phyloP scores from a whole-genome alignment of 2,113 vertebrate species.

The Brachyhypopomus occidentalis region DNA sequence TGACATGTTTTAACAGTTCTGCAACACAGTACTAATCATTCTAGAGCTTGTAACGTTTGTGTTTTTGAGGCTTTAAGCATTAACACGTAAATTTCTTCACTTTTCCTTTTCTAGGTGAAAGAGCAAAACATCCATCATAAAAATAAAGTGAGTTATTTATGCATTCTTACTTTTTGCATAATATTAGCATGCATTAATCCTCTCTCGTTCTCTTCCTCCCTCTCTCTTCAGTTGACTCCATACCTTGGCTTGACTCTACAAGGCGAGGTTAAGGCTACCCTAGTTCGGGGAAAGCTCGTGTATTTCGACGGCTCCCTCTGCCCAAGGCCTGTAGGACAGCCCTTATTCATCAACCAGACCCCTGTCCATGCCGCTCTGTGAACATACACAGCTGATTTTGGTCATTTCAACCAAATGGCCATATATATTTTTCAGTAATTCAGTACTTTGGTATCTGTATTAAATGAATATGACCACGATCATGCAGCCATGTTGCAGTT shows the following conservation, averaged over 20 bases:
- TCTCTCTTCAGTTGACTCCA: slow-evolving; percentile 73
- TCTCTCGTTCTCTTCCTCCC: slow-evolving; percentile 34
- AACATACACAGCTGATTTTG: slow-evolving; percentile 21
- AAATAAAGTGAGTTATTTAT: slow-evolving; percentile 73
- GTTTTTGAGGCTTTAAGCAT: background rate
- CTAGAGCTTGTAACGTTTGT: background rate
- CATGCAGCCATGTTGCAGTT: too few relatives aligned
- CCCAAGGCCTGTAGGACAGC: slow-evolving; percentile 71
- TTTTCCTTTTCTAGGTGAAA: slow-evolving; percentile 67
- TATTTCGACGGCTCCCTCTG: slow-evolving; percentile 75
- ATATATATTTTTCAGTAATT: too few relatives aligned
- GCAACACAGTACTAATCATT: background rate
- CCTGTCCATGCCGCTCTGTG: slow-evolving; percentile 29
- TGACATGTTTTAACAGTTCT: background rate
- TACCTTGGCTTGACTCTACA: slow-evolving; percentile 74
- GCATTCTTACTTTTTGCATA: background rate
- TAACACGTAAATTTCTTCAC: background rate
- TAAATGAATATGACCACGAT: too few relatives aligned
- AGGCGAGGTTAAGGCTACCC: slow-evolving; percentile 73
- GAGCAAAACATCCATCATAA: slow-evolving; percentile 73
- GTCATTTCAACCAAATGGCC: background rate
- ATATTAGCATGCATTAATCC: background rate
- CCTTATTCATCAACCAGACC: slow-evolving; percentile 63
- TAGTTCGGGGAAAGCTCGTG: slow-evolving; percentile 75
- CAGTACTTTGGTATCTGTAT: too few relatives aligned